Evolutionary conservation across 2,888 invertebrate species (phyloP).

Genomic region (Caenorhabditis afra): DNA sequence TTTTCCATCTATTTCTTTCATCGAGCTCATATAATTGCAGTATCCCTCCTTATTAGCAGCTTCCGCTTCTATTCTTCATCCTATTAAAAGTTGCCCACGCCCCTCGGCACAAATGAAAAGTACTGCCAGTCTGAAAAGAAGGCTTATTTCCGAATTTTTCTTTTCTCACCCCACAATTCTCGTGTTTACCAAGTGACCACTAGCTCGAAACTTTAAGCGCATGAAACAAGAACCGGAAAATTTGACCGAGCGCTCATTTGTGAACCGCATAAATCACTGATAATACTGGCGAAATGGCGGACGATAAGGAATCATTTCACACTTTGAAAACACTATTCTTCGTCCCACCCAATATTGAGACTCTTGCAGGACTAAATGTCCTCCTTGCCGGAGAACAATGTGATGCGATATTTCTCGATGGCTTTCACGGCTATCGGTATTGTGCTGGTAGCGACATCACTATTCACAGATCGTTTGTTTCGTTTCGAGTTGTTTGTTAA

Average conservation of each 20-base stretch:
- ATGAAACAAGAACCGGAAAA: slow-evolving; percentile 35
- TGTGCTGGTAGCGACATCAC: slow-evolving; percentile 22
- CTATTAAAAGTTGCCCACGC: slow-evolving; percentile 22
- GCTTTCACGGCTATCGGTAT: slow-evolving; percentile 33
- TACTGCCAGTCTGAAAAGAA: slow-evolving; percentile 2
- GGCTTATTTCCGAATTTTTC: not conserved
- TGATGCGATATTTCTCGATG: slow-evolving; percentile 48
- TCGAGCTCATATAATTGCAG: slow-evolving; percentile 19
- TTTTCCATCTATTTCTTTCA: not conserved
- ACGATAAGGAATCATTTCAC: slow-evolving; percentile 40
- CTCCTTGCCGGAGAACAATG: slow-evolving; percentile 34
- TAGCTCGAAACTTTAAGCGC: not conserved
- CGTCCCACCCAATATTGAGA: slow-evolving; percentile 2
- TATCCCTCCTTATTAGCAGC: slow-evolving; percentile 19
- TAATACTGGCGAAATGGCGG: slow-evolving; percentile 7
- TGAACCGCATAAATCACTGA: slow-evolving; percentile 53
- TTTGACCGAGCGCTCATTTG: slow-evolving; percentile 20
- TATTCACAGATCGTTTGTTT: slow-evolving; percentile 45
- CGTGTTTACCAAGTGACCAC: not conserved
- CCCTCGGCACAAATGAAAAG: not conserved
- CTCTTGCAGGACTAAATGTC: slow-evolving; percentile 30
- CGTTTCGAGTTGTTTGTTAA: not conserved
- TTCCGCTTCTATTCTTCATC: slow-evolving; percentile 6
- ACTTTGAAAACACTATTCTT: slow-evolving; percentile 46
- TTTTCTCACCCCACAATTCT: not conserved